Conservation (phyloP, 2,113 vertebrate species). For the Podilymbus podiceps region DNA sequence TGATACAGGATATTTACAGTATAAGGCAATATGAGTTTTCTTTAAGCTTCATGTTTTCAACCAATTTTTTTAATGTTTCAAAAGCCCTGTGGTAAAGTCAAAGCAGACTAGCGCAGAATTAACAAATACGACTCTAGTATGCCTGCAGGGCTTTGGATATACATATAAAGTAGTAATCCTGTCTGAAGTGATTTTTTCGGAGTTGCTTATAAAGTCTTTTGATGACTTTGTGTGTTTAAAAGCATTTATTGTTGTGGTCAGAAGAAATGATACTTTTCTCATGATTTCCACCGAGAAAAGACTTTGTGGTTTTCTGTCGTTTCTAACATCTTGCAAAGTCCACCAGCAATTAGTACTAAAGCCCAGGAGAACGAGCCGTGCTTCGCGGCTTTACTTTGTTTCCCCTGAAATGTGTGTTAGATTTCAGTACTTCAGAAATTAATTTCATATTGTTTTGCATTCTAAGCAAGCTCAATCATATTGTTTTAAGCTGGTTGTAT, state of each 20-base stretch:
- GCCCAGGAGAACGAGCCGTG: constrained; percentile 25
- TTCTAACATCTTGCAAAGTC: constrained; percentile 18
- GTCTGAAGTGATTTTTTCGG: constrained; percentile 56
- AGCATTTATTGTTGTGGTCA: constrained; percentile 52
- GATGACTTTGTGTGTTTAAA: constrained; percentile 45
- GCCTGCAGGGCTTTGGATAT: constrained; percentile 49
- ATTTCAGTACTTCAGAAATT: constrained; percentile 9
- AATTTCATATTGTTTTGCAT: neutral
- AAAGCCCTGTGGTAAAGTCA: constrained; percentile 25
- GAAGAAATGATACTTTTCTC: constrained; percentile 32
- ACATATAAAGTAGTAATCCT: constrained; percentile 45
- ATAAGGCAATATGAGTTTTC: neutral
- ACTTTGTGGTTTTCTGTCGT: neutral
- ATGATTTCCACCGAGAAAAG: constrained; percentile 55
- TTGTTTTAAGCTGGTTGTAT: neutral
- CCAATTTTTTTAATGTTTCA: neutral
- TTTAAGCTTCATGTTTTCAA: constrained; percentile 12
- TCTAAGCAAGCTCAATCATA: neutral
- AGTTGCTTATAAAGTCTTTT: constrained; percentile 40
- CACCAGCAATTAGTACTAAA: constrained; percentile 36
- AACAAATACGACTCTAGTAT: neutral
- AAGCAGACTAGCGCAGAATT: constrained; percentile 34
- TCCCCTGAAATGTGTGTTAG: neutral
- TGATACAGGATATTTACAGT: neutral
- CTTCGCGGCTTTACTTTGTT: neutral